A percentile compares a stretch with the other conserved stretches of the same genome.
Evolutionary conservation across 2,888 invertebrate species (phyloP).

Genomic region (Metopia argyrocephala): DNA sequence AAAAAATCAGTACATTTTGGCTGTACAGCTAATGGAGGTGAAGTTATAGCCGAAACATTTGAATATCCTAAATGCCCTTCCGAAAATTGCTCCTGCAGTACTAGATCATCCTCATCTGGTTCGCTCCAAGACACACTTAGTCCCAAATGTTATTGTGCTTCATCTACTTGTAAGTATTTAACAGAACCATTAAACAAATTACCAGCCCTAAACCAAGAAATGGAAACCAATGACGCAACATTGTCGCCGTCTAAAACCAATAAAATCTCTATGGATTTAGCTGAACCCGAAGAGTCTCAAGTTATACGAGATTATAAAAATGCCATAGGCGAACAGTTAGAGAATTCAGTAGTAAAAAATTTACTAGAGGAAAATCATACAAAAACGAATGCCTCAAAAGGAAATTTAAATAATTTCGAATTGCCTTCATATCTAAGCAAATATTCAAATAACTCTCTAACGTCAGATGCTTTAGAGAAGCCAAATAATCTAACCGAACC

Average conservation of each 20-base stretch:
- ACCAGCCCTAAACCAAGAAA: background rate
- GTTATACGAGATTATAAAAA: constrained; percentile 77
- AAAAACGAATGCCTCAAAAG: constrained; percentile 3
- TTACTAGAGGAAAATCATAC: constrained; percentile 66
- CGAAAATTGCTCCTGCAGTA: constrained; percentile 77
- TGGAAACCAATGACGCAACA: constrained; percentile 32
- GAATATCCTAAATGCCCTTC: constrained; percentile 77
- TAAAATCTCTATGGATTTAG: constrained; percentile 41
- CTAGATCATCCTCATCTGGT: constrained; percentile 75
- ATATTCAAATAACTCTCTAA: constrained; percentile 65
- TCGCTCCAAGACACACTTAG: constrained; percentile 67
- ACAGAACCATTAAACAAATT: constrained; percentile 26
- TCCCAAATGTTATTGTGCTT: constrained; percentile 71
- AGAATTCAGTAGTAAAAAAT: constrained; percentile 69
- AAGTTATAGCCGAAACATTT: constrained; percentile 73
- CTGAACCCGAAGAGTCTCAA: constrained; percentile 69
- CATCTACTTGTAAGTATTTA: constrained; percentile 69
- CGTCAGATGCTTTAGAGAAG: constrained; percentile 68
- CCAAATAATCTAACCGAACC: constrained; percentile 75
- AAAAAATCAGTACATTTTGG: constrained; percentile 78
- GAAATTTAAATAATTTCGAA: constrained; percentile 71
- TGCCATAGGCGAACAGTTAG: constrained; percentile 70
- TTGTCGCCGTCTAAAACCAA: background rate
- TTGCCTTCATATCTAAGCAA: constrained; percentile 72
- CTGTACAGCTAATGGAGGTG: constrained; percentile 68